These are phyloP conservation scores for Bradypus variegatus DNA, from an alignment of 2,797 vertebrate genomes.

Conservation along the genomic window DNA sequence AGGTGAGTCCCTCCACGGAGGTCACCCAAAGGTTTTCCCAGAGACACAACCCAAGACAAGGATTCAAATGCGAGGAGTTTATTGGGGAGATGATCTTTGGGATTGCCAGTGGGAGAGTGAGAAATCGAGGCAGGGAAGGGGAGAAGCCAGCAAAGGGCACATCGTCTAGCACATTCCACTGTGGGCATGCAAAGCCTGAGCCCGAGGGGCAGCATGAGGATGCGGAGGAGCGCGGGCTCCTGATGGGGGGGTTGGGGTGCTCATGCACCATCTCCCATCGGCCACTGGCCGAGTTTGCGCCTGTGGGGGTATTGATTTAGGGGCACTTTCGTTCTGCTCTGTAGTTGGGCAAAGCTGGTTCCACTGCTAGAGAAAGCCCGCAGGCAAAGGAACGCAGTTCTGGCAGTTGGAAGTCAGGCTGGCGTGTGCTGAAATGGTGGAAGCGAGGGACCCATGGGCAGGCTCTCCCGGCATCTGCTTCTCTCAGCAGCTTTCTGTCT, in stretches of 20 bases:
- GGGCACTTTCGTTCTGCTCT: not conserved
- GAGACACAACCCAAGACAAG: not conserved
- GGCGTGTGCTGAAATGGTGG: not conserved
- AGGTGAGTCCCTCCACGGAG: not conserved
- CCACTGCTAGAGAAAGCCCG: constrained; percentile 18
- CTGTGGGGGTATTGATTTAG: not conserved
- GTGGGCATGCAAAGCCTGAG: not conserved
- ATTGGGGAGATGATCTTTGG: not conserved
- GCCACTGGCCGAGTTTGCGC: not conserved
- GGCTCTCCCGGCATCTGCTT: not conserved
- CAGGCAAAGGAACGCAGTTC: constrained; percentile 8
- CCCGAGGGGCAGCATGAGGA: not conserved
- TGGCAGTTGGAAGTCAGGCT: not conserved
- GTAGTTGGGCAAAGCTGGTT: not conserved
- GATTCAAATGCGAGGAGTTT: not conserved
- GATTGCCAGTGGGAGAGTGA: not conserved
- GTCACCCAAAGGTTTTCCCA: constrained; percentile 1
- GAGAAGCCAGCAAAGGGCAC: not conserved
- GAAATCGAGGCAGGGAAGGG: not conserved
- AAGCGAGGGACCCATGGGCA: not conserved
- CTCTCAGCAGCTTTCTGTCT: not conserved
- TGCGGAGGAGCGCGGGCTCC: not conserved
- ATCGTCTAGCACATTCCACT: not conserved
- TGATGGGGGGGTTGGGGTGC: not conserved
- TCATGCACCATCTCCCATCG: not conserved